Conservation (phyloP, 2,113 vertebrate genomes). For the Callaeas wilsoni region DNA sequence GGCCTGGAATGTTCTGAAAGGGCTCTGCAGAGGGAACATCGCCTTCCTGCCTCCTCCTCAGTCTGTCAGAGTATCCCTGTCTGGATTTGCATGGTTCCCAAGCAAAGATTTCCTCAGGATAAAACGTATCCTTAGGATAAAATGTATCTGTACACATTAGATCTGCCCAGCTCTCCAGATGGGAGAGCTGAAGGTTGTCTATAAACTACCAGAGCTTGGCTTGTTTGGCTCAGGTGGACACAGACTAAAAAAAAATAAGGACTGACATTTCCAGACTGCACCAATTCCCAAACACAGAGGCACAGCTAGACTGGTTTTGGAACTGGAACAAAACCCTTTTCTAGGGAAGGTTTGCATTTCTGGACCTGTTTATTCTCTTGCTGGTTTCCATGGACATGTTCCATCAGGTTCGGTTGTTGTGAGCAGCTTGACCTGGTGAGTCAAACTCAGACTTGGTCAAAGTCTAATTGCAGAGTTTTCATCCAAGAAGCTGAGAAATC, state of each 20-base stretch:
- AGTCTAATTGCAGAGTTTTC: neutral
- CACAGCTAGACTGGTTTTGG: neutral
- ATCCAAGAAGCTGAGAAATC: neutral
- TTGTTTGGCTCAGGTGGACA: neutral
- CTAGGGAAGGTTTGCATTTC: neutral
- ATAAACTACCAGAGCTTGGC: neutral
- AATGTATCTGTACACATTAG: accelerated
- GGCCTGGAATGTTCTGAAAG: neutral
- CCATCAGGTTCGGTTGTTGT: accelerated
- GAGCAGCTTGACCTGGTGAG: neutral
- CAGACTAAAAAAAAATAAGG: neutral
- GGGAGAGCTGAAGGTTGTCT: neutral
- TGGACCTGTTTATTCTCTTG: neutral
- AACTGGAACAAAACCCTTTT: neutral
- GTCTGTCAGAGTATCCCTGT: neutral
- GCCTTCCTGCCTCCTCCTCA: neutral
- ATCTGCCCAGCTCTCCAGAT: neutral
- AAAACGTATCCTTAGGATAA: neutral
- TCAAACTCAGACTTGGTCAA: neutral
- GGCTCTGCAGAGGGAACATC: neutral
- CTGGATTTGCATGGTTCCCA: neutral
- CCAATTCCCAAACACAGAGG: neutral
- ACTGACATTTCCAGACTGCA: neutral
- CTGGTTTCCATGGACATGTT: neutral
- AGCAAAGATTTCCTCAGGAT: neutral